phyloP scores from a whole-genome alignment of 2,797 vertebrate species.

The Hyperoplus lanceolatus region DNA sequence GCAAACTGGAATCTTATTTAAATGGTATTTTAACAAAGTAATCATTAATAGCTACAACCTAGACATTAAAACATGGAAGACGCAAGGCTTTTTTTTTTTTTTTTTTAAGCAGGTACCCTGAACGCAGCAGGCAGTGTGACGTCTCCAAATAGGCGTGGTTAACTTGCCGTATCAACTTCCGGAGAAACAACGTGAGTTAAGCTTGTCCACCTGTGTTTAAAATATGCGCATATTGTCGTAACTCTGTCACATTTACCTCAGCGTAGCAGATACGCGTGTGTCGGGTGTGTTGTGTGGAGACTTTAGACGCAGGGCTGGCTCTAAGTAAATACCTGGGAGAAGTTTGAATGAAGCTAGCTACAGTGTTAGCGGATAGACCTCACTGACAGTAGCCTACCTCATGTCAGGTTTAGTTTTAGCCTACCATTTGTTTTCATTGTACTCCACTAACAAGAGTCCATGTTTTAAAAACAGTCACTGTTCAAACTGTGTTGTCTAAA shows the following conservation, averaged over 20 bases:
- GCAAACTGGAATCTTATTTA: rapidly evolving
- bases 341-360: not conserved
- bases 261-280: no score
- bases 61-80: no score
- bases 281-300: not conserved
- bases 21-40: not conserved
- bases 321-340: not conserved
- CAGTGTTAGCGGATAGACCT: not conserved
- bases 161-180: slow-evolving; percentile 68
- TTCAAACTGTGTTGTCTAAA: not conserved
- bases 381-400: no score
- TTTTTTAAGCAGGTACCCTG: slow-evolving; percentile 14
- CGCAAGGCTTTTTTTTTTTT: no score
- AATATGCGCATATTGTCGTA: not conserved
- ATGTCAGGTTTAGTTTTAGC: not conserved
- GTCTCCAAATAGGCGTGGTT: slow-evolving; percentile 35
- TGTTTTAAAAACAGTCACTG: not conserved
- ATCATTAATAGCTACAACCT: not conserved
- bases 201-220: slow-evolving; percentile 28
- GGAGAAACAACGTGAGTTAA: slow-evolving; percentile 75
- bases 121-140: slow-evolving; percentile 35
- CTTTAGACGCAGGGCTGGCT: rapidly evolving
- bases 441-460: not conserved
- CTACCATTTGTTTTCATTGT: not conserved
- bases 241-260: not conserved